A percentile compares a stretch with the other conserved stretches of the same genome.
These are phyloP conservation scores for Dendrocincla fuliginosa DNA, from an alignment of 2,797 vertebrate genomes.

Conservation along the genomic window DNA sequence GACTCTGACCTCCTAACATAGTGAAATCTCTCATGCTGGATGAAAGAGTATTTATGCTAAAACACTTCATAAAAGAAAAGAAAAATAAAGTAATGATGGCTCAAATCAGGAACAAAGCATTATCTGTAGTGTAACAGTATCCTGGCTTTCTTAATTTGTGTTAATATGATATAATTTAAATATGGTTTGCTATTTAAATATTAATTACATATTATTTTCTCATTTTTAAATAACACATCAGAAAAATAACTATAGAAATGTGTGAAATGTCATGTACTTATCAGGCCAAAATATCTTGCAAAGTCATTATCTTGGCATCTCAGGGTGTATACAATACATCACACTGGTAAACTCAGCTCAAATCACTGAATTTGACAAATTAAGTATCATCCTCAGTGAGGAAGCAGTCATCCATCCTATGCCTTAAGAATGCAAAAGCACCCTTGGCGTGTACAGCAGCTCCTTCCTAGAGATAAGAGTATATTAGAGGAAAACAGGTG, in stretches of 20 bases:
- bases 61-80: not conserved
- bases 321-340: not conserved
- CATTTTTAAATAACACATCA: not conserved
- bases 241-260: not conserved
- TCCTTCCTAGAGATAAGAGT: not conserved
- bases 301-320: not conserved
- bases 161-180: not conserved
- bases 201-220: not conserved
- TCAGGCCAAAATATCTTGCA: not conserved
- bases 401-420: not conserved
- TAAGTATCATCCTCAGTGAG: not conserved
- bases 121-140: not conserved
- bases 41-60: not conserved
- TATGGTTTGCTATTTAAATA: not conserved
- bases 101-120: not conserved
- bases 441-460: not conserved
- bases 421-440: not conserved
- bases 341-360: not conserved
- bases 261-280: not conserved
- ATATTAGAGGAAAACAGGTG: not conserved
- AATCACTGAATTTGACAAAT: not conserved
- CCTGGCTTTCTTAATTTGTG: not conserved
- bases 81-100: not conserved
- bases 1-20: not conserved
- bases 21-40: not conserved